Conservation (phyloP, 2,888 invertebrate species). For the Colostygia pectinataria region DNA sequence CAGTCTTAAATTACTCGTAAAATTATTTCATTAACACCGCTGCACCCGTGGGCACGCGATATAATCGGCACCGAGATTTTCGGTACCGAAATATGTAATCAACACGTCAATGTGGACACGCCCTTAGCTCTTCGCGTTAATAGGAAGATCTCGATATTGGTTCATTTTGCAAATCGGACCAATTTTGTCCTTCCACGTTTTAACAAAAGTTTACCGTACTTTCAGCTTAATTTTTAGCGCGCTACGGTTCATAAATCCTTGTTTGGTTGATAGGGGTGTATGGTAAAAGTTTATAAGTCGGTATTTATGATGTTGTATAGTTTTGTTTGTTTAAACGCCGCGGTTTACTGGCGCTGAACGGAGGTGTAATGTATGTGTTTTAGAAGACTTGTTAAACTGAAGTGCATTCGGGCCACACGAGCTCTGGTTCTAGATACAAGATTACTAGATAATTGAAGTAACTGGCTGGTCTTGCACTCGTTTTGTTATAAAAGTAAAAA, state of each 20-base stretch:
- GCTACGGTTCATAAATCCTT: constrained; percentile 20
- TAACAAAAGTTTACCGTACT: constrained; percentile 17
- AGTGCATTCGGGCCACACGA: constrained; percentile 8
- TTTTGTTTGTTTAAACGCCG: constrained; percentile 48
- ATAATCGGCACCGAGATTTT: constrained; percentile 60
- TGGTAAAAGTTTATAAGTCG: constrained; percentile 51
- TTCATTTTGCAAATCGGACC: constrained; percentile 59
- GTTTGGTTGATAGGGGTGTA: neutral
- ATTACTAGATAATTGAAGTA: constrained; percentile 21
- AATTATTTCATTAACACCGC: constrained; percentile 79
- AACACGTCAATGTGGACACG: constrained; percentile 71
- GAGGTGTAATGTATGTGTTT: constrained; percentile 26
- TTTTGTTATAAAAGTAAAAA: too few relatives aligned
- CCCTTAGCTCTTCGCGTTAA: constrained; percentile 71
- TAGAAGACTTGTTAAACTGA: constrained; percentile 12
- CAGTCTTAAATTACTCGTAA: constrained; percentile 79
- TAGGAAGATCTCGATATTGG: constrained; percentile 72
- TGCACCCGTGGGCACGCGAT: constrained; percentile 56
- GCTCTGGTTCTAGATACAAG: constrained; percentile 5
- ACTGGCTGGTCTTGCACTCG: constrained; percentile 2
- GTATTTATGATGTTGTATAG: constrained; percentile 54
- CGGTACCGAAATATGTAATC: constrained; percentile 73
- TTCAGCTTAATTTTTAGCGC: constrained; percentile 25
- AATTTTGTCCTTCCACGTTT: constrained; percentile 33
- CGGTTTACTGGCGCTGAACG: constrained; percentile 27